A percentile compares a stretch with the other conserved stretches of the same genome.
Conservation (phyloP, 35 echinoderm and acorn worm species). For the Strongylocentrotus purpuratus region DNA sequence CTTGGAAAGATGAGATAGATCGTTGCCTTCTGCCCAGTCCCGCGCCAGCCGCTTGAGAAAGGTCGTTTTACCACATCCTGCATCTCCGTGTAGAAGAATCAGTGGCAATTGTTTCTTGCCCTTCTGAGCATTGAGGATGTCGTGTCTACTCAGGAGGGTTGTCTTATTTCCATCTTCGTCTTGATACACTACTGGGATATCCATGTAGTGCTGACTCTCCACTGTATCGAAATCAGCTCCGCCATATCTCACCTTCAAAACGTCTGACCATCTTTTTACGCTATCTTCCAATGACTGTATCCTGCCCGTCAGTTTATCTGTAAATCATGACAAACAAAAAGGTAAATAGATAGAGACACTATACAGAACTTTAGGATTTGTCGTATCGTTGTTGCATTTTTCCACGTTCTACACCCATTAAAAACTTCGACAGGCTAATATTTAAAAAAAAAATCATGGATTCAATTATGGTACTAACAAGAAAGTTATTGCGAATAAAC, state of each 20-base stretch:
- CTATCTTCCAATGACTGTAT: background rate
- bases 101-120: background rate
- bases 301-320: background rate
- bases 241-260: background rate
- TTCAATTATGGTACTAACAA: too few species aligned
- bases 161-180: background rate
- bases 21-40: conserved; percentile 6
- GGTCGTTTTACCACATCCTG: background rate
- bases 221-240: background rate
- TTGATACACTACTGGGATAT: background rate
- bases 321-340: background rate
- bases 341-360: too few species aligned
- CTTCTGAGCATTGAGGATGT: background rate
- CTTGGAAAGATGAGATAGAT: background rate
- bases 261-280: background rate
- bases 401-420: too few species aligned
- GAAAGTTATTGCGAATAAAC: too few species aligned
- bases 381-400: too few species aligned
- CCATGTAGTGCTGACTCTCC: background rate
- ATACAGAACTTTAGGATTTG: too few species aligned
- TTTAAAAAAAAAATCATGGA: too few species aligned
- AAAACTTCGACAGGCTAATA: too few species aligned
- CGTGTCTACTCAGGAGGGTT: background rate
- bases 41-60: background rate
- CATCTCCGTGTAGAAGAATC: conserved; percentile 25